Conservation (phyloP, 2,888 invertebrate species). For the Drosophila pullipes region DNA sequence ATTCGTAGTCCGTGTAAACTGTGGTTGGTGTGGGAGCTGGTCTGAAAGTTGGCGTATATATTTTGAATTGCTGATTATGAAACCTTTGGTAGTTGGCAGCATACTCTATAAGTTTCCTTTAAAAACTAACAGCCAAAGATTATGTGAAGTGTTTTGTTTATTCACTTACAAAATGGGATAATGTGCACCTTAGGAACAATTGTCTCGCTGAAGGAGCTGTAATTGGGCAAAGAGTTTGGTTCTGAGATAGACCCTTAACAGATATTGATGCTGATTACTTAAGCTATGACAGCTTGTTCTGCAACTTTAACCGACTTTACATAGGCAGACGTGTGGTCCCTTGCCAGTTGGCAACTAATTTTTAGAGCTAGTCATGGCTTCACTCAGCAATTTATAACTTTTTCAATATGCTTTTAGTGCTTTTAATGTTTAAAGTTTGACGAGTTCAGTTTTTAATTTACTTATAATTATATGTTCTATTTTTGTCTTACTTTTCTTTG, state of each 20-base stretch:
- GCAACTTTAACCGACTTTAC: background rate
- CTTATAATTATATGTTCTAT: background rate
- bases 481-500: background rate
- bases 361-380: background rate
- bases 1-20: background rate
- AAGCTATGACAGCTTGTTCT: background rate
- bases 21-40: background rate
- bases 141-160: background rate
- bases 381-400: background rate
- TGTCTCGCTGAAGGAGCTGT: background rate
- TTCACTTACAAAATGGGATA: background rate
- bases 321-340: background rate
- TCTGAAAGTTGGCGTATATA: slow-evolving; percentile 1
- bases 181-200: background rate
- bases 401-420: background rate
- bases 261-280: background rate
- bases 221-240: background rate
- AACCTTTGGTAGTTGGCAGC: background rate
- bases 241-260: no score
- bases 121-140: background rate
- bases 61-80: background rate
- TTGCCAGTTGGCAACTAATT: background rate
- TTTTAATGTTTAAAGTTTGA: background rate
- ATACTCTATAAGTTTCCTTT: background rate
- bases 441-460: background rate